Conservation (phyloP, 2,888 invertebrate genomes). For the Thalpophila matura region DNA sequence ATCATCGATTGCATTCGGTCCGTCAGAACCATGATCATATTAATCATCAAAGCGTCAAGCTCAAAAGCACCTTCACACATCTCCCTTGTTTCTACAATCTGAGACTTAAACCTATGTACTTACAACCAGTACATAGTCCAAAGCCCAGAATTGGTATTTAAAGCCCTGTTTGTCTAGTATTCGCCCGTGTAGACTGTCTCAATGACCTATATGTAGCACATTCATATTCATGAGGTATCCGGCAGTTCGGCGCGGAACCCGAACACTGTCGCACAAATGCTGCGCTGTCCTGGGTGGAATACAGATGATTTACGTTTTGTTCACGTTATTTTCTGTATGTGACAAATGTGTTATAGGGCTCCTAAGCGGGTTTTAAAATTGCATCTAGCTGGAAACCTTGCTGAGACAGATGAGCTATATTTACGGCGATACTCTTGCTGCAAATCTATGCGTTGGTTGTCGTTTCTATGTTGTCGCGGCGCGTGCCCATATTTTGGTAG, state of each 20-base stretch:
- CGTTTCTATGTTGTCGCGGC: too few relatives aligned
- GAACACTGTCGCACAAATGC: slow-evolving; percentile 47
- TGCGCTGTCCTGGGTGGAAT: slow-evolving; percentile 22
- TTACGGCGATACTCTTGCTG: too few relatives aligned
- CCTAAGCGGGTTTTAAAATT: too few relatives aligned
- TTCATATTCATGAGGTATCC: slow-evolving; percentile 62
- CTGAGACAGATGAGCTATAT: too few relatives aligned
- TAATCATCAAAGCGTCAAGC: too few relatives aligned
- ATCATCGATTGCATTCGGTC: too few relatives aligned
- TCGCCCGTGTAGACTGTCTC: slow-evolving; percentile 27
- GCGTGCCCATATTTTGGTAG: too few relatives aligned
- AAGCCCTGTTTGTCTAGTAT: slow-evolving; percentile 55
- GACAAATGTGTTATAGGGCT: background rate
- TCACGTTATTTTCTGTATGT: slow-evolving; percentile 39
- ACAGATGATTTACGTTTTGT: slow-evolving; percentile 25
- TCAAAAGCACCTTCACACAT: too few relatives aligned
- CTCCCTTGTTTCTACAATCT: background rate
- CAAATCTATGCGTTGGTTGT: too few relatives aligned
- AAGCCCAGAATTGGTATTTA: slow-evolving; percentile 48
- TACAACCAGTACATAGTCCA: slow-evolving; percentile 22
- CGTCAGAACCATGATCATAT: too few relatives aligned
- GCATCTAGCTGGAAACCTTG: too few relatives aligned
- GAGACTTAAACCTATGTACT: slow-evolving; percentile 10
- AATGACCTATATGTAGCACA: slow-evolving; percentile 42
- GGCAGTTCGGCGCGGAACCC: slow-evolving; percentile 19